phyloP scores from a whole-genome alignment of 2,113 vertebrate species.

The Orycteropus afer region DNA sequence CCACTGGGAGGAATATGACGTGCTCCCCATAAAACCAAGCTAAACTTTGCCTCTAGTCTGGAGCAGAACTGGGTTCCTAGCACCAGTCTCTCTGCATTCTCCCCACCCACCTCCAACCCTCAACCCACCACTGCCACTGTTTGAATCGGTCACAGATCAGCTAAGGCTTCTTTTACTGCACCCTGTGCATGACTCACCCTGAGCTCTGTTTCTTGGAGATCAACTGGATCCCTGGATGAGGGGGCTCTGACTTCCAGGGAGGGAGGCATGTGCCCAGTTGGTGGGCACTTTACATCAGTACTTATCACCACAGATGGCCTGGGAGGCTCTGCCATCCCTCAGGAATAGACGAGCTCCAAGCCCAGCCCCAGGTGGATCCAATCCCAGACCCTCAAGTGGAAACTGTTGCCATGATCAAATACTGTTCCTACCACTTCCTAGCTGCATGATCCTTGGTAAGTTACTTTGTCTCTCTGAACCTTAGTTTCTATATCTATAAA shows the following conservation, averaged over 20 bases:
- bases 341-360: not conserved
- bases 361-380: not conserved
- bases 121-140: not conserved
- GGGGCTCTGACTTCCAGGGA: not conserved
- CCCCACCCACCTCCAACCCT: accelerated
- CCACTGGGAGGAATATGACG: not conserved
- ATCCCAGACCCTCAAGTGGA: not conserved
- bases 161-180: not conserved
- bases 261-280: not conserved
- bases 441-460: not conserved
- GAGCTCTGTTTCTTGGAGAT: not conserved
- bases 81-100: not conserved
- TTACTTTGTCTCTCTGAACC: no score
- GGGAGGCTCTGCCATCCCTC: not conserved
- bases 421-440: not conserved
- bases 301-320: not conserved
- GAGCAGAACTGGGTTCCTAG: no score
- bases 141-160: not conserved
- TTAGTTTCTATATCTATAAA: not conserved
- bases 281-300: accelerated
- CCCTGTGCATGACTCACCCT: not conserved
- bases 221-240: not conserved
- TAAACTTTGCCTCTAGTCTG: not conserved
- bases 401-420: not conserved
- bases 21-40: not conserved